Percentiles rank a stretch among this genome's conserved stretches.
Conservation (phyloP, 2,797 vertebrate species). For the Catostomus latipinnis region DNA sequence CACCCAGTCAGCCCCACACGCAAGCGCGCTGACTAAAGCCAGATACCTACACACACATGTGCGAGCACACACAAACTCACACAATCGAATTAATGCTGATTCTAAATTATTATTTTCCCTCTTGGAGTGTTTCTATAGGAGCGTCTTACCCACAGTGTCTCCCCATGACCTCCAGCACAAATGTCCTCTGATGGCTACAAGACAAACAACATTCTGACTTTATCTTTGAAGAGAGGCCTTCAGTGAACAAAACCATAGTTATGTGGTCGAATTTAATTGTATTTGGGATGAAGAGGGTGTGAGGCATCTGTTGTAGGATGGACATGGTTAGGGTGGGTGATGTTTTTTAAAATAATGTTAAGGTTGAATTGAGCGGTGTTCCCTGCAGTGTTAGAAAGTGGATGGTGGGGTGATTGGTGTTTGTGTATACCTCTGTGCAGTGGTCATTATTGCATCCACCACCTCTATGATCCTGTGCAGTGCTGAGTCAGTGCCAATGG, state of each 20-base stretch:
- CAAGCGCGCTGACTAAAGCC: constrained; percentile 88
- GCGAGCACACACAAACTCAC: constrained; percentile 12
- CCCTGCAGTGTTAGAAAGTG: neutral
- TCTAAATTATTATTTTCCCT: neutral
- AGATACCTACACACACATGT: constrained; percentile 79
- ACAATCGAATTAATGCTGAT: neutral
- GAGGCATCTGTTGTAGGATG: no score
- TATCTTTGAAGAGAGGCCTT: neutral
- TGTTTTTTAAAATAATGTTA: no score
- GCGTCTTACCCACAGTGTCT: constrained; percentile 89
- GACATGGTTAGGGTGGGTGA: no score
- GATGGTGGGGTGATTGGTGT: neutral
- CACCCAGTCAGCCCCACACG: constrained; percentile 93
- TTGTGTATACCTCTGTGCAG: constrained; percentile 85
- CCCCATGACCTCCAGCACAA: constrained; percentile 95
- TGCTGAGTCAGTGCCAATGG: constrained; percentile 91
- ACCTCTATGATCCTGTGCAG: constrained; percentile 94
- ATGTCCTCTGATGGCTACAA: constrained; percentile 91
- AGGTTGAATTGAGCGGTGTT: no score
- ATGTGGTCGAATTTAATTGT: neutral
- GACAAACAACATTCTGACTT: constrained; percentile 24
- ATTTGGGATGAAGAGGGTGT: no score
- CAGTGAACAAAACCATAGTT: neutral
- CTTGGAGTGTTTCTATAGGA: neutral
- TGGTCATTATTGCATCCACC: constrained; percentile 92